phyloP scores from a whole-genome alignment of 2,797 vertebrate genomes.

The Cetoscarus ocellatus region DNA sequence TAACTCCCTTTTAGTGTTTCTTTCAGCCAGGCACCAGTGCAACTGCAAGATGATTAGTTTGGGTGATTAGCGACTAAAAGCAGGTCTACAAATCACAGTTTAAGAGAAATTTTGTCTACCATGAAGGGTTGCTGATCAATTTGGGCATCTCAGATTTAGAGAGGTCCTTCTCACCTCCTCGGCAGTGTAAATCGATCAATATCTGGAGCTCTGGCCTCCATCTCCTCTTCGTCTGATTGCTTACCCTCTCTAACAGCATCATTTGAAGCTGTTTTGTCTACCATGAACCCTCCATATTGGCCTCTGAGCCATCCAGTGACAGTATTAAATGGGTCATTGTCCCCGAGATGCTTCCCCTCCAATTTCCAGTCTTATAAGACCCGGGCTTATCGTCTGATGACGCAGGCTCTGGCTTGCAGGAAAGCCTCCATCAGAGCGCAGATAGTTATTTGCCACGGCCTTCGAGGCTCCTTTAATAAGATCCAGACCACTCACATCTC shows the following conservation, averaged over 20 bases:
- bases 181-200: slow-evolving; percentile 45
- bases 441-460: slow-evolving; percentile 43
- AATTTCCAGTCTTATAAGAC: slow-evolving; percentile 39
- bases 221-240: slow-evolving; percentile 37
- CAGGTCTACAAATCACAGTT: too few species aligned
- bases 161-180: slow-evolving; percentile 27
- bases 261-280: slow-evolving; percentile 35
- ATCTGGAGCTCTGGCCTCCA: slow-evolving; percentile 31
- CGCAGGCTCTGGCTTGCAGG: slow-evolving; percentile 33
- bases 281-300: slow-evolving; percentile 16
- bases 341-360: slow-evolving; percentile 26
- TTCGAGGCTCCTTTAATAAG: slow-evolving; percentile 47
- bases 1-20: too few species aligned
- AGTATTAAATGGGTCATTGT: slow-evolving; percentile 50
- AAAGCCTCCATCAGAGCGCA: slow-evolving; percentile 48
- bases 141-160: slow-evolving; percentile 6
- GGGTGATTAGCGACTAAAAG: too few species aligned
- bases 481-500: slow-evolving; percentile 20
- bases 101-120: too few species aligned
- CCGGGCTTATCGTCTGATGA: slow-evolving; percentile 38
- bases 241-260: slow-evolving; percentile 39
- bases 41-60: too few species aligned
- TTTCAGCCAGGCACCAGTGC: too few species aligned
- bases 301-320: slow-evolving; percentile 21
- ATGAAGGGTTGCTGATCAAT: too few species aligned